A percentile compares a stretch with the other conserved stretches of the same genome.
These are phyloP conservation scores for Leptinotarsa haldemani DNA, from an alignment of 2,888 invertebrate species.

Conservation along the genomic window DNA sequence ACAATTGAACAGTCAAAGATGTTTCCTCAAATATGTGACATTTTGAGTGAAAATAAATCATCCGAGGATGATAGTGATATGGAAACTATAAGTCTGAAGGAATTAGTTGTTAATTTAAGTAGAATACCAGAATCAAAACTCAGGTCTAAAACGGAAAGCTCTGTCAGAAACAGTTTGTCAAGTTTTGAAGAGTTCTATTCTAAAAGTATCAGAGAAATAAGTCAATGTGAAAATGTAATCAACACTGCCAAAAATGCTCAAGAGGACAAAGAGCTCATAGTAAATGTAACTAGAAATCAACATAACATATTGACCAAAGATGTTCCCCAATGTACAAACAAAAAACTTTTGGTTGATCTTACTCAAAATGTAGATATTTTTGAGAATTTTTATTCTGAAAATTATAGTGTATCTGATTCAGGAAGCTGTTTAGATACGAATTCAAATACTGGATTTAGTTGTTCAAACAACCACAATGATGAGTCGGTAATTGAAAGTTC, in stretches of 20 bases:
- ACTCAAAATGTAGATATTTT: conserved; percentile 12
- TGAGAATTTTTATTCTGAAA: conserved; percentile 21
- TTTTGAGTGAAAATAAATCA: not conserved
- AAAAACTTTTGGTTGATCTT: not conserved
- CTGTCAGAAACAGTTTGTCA: conserved; percentile 5
- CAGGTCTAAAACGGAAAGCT: not conserved
- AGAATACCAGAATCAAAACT: not conserved
- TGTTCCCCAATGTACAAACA: not conserved
- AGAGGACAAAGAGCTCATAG: conserved; percentile 18
- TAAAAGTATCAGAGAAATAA: not conserved
- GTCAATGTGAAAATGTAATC: conserved; percentile 3
- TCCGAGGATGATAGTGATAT: not conserved
- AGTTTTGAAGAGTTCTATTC: conserved; percentile 26
- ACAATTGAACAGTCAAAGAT: not conserved
- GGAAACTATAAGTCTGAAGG: conserved; percentile 4
- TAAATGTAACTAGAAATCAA: conserved; percentile 22
- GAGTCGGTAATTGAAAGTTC: conserved; percentile 11
- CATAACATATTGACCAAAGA: not conserved
- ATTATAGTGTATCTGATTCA: conserved; percentile 14
- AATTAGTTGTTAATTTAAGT: conserved; percentile 20
- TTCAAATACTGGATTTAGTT: not conserved
- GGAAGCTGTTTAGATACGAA: not conserved
- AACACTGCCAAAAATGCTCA: not conserved
- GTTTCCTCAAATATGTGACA: conserved; percentile 5
- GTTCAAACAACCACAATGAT: not conserved